Evolutionary conservation across 2,113 vertebrate genomes (phyloP).

Genomic region (Herpetotheres cachinnans): DNA sequence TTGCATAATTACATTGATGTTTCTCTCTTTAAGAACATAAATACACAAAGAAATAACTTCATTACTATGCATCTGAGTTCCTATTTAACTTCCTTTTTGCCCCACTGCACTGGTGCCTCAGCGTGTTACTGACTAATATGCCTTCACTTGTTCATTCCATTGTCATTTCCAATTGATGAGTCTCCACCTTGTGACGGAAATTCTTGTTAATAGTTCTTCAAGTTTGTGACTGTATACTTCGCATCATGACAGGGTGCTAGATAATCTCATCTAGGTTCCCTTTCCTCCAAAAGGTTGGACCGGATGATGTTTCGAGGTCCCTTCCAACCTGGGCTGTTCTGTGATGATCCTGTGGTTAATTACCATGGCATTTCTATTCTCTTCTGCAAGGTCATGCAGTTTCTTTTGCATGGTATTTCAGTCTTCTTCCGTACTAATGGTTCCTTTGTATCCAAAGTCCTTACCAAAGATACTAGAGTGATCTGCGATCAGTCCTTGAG

Average conservation of each 20-base stretch:
- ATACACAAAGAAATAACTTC: neutral
- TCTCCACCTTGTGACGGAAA: neutral
- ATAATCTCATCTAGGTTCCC: neutral
- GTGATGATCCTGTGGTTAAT: neutral
- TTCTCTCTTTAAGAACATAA: neutral
- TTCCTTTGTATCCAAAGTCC: neutral
- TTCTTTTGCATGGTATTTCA: neutral
- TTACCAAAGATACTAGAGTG: neutral
- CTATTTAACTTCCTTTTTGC: neutral
- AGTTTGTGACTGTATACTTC: neutral
- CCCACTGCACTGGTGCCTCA: neutral
- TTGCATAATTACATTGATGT: neutral
- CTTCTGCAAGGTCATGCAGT: neutral
- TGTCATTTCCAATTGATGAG: neutral
- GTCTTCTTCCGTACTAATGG: neutral
- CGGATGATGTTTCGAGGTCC: neutral
- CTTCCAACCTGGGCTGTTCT: neutral
- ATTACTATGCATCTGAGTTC: neutral
- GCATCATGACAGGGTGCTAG: neutral
- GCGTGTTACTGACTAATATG: neutral
- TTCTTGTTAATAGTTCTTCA: neutral
- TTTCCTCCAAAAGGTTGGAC: neutral
- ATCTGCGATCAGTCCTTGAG: neutral
- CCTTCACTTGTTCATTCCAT: neutral
- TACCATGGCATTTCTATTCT: neutral